phyloP scores from a whole-genome alignment of 2,888 invertebrate species.

The Coenonympha arcania region DNA sequence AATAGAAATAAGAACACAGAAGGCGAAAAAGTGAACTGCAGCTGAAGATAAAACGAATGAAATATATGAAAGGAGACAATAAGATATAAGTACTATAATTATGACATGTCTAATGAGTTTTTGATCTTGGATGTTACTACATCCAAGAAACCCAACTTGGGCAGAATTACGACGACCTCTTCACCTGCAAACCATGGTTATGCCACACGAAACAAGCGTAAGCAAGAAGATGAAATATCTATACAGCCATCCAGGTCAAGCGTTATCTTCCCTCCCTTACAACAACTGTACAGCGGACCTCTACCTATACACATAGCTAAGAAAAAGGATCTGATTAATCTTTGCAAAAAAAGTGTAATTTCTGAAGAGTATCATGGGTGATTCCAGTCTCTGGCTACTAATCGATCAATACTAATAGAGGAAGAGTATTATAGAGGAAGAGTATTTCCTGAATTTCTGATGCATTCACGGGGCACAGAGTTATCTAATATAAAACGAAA shows the following conservation, averaged over 20 bases:
- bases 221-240: background rate
- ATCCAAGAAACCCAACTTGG: background rate
- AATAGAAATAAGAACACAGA: no score
- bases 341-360: background rate
- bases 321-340: background rate
- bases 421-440: no score
- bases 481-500: no score
- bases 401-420: background rate
- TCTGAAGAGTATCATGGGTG: no score
- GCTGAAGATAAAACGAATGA: no score
- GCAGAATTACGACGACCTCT: background rate
- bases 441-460: no score
- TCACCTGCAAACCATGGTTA: background rate
- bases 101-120: no score
- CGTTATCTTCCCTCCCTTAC: background rate
- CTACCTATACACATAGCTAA: background rate
- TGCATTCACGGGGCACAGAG: no score
- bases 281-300: background rate
- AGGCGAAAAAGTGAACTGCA: no score
- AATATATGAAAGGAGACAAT: no score
- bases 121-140: background rate
- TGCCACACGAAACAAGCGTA: background rate
- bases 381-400: no score
- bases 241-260: background rate
- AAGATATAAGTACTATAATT: background rate